Base-by-base conservation (phyloP, 2,113 vertebrate genomes). In the Aphyosemion australe region DNA sequence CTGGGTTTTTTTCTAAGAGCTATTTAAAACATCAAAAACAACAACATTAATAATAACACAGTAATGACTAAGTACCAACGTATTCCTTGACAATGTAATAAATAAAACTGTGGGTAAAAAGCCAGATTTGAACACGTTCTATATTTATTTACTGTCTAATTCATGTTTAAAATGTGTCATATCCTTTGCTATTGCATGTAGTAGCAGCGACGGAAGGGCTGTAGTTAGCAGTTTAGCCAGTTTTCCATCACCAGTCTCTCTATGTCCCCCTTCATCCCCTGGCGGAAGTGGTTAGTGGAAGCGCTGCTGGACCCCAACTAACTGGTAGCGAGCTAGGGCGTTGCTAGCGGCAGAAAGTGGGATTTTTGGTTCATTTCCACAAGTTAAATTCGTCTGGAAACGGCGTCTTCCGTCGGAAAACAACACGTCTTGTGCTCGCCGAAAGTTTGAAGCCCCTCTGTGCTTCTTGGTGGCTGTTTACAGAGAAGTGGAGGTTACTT, bases 301-400 rank as follows among this genome's bases (percentile, higher is more conserved):
- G 75, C 83, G 76, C 80, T 78, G 32, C 63, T 69, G 76, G 79
- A 74, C 75, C 57, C 67, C 61, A 56, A 31, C 67, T 57, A 50
- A 37, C 67, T 61, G 88, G 82, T 88, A 89, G 85, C 85, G 74
- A 74, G 89, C 84, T 87, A 88, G 90, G 90, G 90, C 90, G 90
- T 91, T 85, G 90, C 87, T 89, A 91, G 80, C 87, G 73, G 84
- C 84, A 76, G 76, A 84, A 79, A 89, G 84, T 84, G 75, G 82
- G 62, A 73, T 83, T 87, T 86, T 66, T 34, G 49, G 20, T 58
- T 48, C 62, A 59, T 73, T 71, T 85, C 53, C 42, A 15, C 69
- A 65, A 85, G 37, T 90, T 85, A 41, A 74, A 55, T 13, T 21
- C 57, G 2, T 3, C 21, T 20, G 64, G 52, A 70, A 80, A 77